A percentile compares a stretch with the other conserved stretches of the same genome.
Conservation (phyloP, 2,888 invertebrate species). For the Margaritifera margaritifera region DNA sequence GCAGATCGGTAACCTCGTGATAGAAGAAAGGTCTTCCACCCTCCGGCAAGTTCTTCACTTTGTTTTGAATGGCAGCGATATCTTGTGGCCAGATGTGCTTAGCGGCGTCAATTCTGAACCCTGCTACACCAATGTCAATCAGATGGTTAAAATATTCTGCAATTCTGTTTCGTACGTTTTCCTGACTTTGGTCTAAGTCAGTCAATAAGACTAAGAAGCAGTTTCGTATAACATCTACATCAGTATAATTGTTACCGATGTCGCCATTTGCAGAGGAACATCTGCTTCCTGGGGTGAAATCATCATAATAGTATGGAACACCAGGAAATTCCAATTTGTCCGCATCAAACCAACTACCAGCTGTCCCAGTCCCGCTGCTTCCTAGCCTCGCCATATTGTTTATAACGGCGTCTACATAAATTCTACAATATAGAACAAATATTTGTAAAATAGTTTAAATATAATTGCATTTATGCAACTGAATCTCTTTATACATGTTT, state of each 20-base stretch:
- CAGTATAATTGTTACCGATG: slow-evolving; percentile 73
- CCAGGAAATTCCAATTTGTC: slow-evolving; percentile 68
- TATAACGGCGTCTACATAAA: slow-evolving; percentile 85
- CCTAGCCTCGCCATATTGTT: slow-evolving; percentile 86
- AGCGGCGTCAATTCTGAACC: slow-evolving; percentile 65
- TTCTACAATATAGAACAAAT: slow-evolving; percentile 74
- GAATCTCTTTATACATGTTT: too few relatives aligned
- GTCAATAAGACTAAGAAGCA: slow-evolving; percentile 83
- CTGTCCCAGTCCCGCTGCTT: slow-evolving; percentile 77
- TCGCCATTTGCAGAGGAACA: slow-evolving; percentile 74
- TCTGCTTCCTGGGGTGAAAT: slow-evolving; percentile 77
- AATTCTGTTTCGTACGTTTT: slow-evolving; percentile 59
- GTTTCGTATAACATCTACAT: slow-evolving; percentile 77
- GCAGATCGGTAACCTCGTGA: slow-evolving; percentile 66
- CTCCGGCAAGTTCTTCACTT: slow-evolving; percentile 53
- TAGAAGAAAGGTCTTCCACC: slow-evolving; percentile 62
- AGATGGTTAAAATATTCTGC: slow-evolving; percentile 59
- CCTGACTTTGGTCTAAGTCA: slow-evolving; percentile 82
- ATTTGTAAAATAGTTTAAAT: too few relatives aligned
- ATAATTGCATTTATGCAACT: too few relatives aligned
- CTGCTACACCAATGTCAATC: slow-evolving; percentile 64
- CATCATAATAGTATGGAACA: slow-evolving; percentile 74
- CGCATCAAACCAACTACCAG: slow-evolving; percentile 74
- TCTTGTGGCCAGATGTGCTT: slow-evolving; percentile 70
- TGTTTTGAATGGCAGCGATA: slow-evolving; percentile 45